Evolutionary conservation across 2,797 vertebrate species (phyloP).

Genomic region (Cirrhinus mrigala): DNA sequence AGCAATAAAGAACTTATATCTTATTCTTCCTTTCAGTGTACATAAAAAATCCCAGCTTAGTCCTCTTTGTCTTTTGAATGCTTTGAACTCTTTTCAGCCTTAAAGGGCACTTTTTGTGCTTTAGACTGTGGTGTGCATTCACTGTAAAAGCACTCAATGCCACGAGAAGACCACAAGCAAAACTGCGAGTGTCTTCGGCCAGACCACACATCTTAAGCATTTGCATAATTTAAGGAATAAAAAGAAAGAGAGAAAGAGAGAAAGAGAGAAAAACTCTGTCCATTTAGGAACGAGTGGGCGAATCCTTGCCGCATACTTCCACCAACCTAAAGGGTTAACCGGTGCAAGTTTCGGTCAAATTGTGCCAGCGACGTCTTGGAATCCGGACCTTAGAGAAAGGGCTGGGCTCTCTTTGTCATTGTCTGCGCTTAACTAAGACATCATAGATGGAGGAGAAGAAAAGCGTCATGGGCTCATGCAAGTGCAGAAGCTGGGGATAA

Average conservation of each 20-base stretch:
- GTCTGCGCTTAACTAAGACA: constrained; percentile 77
- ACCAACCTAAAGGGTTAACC: constrained; percentile 71
- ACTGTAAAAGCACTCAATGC: constrained; percentile 99
- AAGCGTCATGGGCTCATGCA: constrained; percentile 75
- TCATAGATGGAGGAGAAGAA: constrained; percentile 76
- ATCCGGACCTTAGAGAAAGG: constrained; percentile 69
- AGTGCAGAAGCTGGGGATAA: constrained; percentile 84
- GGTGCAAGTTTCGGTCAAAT: constrained; percentile 69
- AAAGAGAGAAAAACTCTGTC: constrained; percentile 75
- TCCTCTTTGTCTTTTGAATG: constrained; percentile 99
- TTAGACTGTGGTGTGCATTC: constrained; percentile 96
- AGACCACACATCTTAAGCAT: constrained; percentile 99
- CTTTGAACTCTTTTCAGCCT: constrained; percentile 99
- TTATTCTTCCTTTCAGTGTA: constrained; percentile 99
- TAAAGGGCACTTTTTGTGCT: constrained; percentile 97
- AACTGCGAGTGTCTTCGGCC: constrained; percentile 97
- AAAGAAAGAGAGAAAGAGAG: constrained; percentile 51
- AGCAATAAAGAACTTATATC: constrained; percentile 98
- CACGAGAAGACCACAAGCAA: constrained; percentile 98
- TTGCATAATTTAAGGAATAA: constrained; percentile 96
- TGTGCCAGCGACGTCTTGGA: constrained; percentile 64
- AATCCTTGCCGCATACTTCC: constrained; percentile 78
- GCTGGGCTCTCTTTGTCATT: constrained; percentile 74
- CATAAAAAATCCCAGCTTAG: constrained; percentile 99
- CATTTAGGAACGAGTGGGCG: constrained; percentile 83